Base-by-base conservation (phyloP, 2,113 vertebrate genomes). In the Fulica atra region DNA sequence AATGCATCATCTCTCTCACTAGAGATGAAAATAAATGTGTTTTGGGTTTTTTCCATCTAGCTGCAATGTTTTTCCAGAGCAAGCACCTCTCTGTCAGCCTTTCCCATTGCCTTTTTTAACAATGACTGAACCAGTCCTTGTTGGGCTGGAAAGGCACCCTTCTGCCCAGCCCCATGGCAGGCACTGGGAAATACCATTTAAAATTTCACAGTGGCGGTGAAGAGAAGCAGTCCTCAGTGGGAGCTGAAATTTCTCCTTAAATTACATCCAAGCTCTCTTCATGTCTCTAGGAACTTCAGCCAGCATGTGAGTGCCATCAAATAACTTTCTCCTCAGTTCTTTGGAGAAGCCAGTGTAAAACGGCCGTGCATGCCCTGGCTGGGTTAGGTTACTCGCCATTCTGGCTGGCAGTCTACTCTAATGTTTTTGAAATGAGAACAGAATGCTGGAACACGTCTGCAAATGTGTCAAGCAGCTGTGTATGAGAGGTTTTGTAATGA, bases 381-480 rank as follows among this genome's bases (percentile, higher is more conserved):
- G 86, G 53, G n/a, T 82, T 88, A 64, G 16, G 60, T 92, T 88
- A 81, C 86, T 54, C 77, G 68, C 68, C 64, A 40, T 89, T 73
- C 51, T 73, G 92, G 54, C 86, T 95, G 83, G 42, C 54, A 73
- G 25, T 80, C 38, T 79, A 72, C 81, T 94, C 61, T 79, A 40
- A 76, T 86, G n/a, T 57, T 89, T 89, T 76, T 91, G 69, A 93
- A 14, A 87, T 93, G 91, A 71, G 90, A 64, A 53, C 83, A 95
- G 83, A 94, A 92, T 53, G 40, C 73, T 94, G 93, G 83, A 82
- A 86, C 74, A 54, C 0, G 8, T 69, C 80, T 96, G 86, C 63
- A 79, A 81, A 87, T 73, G 72, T 91, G 80, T 76, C 69, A 86
- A 42, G 93, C 90, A 93, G 88, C 93, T 93, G 90, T 53, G 80